A percentile compares a stretch with the other conserved stretches of the same genome.
These are phyloP conservation scores for Lepidochitona cinerea DNA, from an alignment of 2,888 invertebrate species.

Conservation along the genomic window DNA sequence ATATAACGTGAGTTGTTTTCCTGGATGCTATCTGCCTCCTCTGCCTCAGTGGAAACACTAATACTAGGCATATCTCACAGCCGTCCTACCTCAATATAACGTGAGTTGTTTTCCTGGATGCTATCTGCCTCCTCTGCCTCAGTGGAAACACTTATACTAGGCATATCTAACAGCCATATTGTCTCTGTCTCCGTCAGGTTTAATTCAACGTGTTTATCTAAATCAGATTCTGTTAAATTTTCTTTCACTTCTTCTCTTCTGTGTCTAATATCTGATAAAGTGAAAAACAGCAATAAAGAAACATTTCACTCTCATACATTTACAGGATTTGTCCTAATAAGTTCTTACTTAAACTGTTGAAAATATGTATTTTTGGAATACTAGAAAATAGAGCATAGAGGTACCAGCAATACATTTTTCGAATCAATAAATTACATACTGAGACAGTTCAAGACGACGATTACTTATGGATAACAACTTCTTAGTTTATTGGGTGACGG, in stretches of 20 bases:
- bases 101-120: constrained; percentile 53
- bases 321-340: too few species aligned
- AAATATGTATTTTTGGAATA: too few species aligned
- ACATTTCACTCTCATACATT: neutral
- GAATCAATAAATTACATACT: too few species aligned
- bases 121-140: constrained; percentile 61
- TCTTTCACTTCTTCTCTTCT: constrained; percentile 63
- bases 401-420: too few species aligned
- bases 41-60: constrained; percentile 60
- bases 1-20: constrained; percentile 58
- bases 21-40: constrained; percentile 64
- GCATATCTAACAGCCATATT: constrained; percentile 68
- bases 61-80: constrained; percentile 66
- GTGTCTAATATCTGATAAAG: constrained; percentile 49
- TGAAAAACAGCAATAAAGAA: neutral
- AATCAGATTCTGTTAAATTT: constrained; percentile 58
- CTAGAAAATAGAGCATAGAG: too few species aligned
- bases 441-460: too few species aligned
- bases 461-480: too few species aligned
- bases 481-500: too few species aligned
- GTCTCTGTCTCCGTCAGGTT: constrained; percentile 66
- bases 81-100: constrained; percentile 67
- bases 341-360: too few species aligned
- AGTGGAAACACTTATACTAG: constrained; percentile 57
- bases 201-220: constrained; percentile 62